phyloP scores from a whole-genome alignment of 2,888 invertebrate genomes.

The Cosmia pyralina region DNA sequence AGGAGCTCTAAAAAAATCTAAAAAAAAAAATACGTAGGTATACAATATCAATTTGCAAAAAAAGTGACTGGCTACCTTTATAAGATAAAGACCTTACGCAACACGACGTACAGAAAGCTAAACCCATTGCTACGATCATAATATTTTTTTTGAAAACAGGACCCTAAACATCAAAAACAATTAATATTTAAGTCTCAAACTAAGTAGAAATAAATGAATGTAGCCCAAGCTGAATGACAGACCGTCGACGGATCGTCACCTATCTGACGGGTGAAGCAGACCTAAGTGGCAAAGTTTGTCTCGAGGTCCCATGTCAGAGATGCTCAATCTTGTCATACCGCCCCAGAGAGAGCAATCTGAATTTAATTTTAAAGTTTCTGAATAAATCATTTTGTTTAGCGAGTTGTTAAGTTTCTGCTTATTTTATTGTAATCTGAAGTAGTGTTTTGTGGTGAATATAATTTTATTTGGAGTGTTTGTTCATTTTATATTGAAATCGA shows the following conservation, averaged over 20 bases:
- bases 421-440: slow-evolving; percentile 17
- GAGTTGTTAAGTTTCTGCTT: slow-evolving; percentile 27
- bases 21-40: no score
- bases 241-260: slow-evolving; percentile 56
- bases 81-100: not conserved
- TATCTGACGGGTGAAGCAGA: slow-evolving; percentile 63
- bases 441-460: not conserved
- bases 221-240: slow-evolving; percentile 55
- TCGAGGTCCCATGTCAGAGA: slow-evolving; percentile 38
- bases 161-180: slow-evolving; percentile 20
- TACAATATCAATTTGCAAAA: no score
- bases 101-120: not conserved
- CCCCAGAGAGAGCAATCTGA: slow-evolving; percentile 40
- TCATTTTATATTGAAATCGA: not conserved
- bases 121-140: not conserved
- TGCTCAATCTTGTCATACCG: slow-evolving; percentile 43
- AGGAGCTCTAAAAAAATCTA: no score
- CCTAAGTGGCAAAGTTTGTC: slow-evolving; percentile 56
- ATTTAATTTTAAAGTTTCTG: slow-evolving; percentile 57
- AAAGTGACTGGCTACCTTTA: no score
- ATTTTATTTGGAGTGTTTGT: not conserved
- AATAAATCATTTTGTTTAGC: slow-evolving; percentile 44
- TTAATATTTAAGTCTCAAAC: slow-evolving; percentile 45
- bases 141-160: not conserved
- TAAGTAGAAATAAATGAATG: slow-evolving; percentile 70